These are phyloP conservation scores for Eulimnadia texana DNA, from an alignment of 1,140 invertebrate genomes.

Conservation along the genomic window DNA sequence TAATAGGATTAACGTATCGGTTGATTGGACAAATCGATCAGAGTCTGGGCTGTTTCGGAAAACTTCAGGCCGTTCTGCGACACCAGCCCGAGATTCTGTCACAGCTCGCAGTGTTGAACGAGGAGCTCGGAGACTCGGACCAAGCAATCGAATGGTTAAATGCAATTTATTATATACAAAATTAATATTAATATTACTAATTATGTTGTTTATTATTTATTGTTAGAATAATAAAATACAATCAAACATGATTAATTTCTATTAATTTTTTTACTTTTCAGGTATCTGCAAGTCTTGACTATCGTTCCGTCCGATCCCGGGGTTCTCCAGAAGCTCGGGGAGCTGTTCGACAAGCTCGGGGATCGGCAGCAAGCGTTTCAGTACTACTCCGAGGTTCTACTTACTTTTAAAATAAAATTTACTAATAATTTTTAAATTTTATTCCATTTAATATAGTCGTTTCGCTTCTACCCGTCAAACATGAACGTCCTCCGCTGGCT, in stretches of 20 bases:
- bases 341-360: constrained; percentile 66
- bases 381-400: constrained; percentile 68
- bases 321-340: constrained; percentile 64
- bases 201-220: too few relatives aligned
- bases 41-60: constrained; percentile 63
- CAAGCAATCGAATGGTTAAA: constrained; percentile 62
- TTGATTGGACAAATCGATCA: constrained; percentile 53
- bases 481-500: constrained; percentile 82
- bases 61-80: constrained; percentile 58
- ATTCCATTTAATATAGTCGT: constrained; percentile 41
- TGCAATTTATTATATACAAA: too few relatives aligned
- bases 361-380: constrained; percentile 87
- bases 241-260: neutral
- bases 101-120: constrained; percentile 69
- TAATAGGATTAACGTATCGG: constrained; percentile 53
- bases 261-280: constrained; percentile 21
- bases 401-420: neutral
- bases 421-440: constrained; percentile 9
- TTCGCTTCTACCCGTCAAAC: constrained; percentile 76
- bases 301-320: constrained; percentile 70
- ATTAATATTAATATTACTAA: too few relatives aligned
- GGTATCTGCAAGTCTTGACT: constrained; percentile 72
- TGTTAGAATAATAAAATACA: too few relatives aligned
- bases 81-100: constrained; percentile 72
- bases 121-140: constrained; percentile 53